phyloP scores from a whole-genome alignment of 1,140 invertebrate genomes.

The Myzus persicae region DNA sequence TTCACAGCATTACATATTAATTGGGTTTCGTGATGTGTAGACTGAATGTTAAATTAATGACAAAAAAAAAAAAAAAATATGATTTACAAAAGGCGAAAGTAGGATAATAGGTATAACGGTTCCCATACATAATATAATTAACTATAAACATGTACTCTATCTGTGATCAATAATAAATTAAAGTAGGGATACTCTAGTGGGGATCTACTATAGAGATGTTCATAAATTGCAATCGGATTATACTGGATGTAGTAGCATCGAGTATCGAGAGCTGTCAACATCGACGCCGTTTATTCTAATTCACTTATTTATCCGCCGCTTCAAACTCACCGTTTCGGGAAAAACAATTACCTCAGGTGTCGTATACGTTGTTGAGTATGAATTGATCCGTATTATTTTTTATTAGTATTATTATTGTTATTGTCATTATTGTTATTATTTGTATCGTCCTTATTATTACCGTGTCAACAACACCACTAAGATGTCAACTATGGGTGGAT shows the following conservation, averaged over 20 bases:
- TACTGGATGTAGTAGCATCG: constrained; percentile 16
- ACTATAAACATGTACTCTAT: not conserved
- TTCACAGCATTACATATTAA: not conserved
- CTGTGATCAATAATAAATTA: constrained; percentile 24
- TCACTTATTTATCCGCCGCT: not conserved
- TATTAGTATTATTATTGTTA: not conserved
- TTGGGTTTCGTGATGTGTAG: not conserved
- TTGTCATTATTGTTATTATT: not conserved
- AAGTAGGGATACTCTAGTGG: constrained; percentile 45
- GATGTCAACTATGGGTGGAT: not conserved
- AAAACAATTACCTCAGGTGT: constrained; percentile 13
- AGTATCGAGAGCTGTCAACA: constrained; percentile 28
- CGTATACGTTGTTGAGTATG: not conserved
- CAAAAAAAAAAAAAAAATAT: not conserved
- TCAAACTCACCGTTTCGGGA: not conserved
- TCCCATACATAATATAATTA: not conserved
- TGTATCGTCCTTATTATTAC: not conserved
- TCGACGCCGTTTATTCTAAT: not conserved
- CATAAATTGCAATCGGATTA: constrained; percentile 45
- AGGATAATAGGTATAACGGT: constrained; percentile 38
- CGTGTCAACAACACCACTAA: not conserved
- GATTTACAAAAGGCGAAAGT: constrained; percentile 27
- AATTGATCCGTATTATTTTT: not conserved
- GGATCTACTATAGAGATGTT: constrained; percentile 8
- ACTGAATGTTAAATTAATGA: not conserved